Evolutionary conservation across 2,113 vertebrate genomes (phyloP), one percentile per base, ranked within the genome.

Genomic region (Neodontobutis hainanensis): DNA sequence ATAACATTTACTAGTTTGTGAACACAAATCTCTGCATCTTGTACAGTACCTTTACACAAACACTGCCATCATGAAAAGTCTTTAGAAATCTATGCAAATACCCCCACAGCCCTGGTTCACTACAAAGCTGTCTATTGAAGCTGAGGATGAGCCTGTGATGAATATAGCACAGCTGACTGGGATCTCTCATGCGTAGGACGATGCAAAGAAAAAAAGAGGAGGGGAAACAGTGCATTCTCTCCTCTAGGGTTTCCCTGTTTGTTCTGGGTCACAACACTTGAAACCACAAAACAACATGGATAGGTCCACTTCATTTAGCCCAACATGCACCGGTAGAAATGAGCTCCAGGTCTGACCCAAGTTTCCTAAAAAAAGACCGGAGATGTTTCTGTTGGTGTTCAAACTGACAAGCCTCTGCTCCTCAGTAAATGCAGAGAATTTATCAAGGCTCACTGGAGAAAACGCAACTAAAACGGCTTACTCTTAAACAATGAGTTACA

Each of bases 181-280:
- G 72, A 72, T 82, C 81, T 72, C 74, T 88, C 84, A 89, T 81
- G 86, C 79, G 70, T 79, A 74, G 77, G 80, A 77, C 66, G 75
- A 68, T 45, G 65, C 43, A 57, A 59, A 68, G 61, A 57, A 64
- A 66, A 68, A 60, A 46, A 66, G 52, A 42, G n/a, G n/a, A 32
- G 32, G 19, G 46, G 45, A 74, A 43, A 46, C 15, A 47, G 61
- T 61, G 48, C 52, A 48, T 79, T 78, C 63, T 80, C 51, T 84
- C 77, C 59, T 1, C 73, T 78, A n/a, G 80, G 75, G 80, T 67
- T 71, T 82, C 56, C 32, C 49, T 84, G 68, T 68, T 86, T 66
- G 71, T 79, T 73, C 78, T 83, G 79, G 71, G 75, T 84, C 78
- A 71, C 19, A 49, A 62, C 70, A 77, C 73, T 64, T 63, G 27